Evolutionary conservation across 2,797 vertebrate species (phyloP).

Genomic region (Distichodus sexfasciatus): DNA sequence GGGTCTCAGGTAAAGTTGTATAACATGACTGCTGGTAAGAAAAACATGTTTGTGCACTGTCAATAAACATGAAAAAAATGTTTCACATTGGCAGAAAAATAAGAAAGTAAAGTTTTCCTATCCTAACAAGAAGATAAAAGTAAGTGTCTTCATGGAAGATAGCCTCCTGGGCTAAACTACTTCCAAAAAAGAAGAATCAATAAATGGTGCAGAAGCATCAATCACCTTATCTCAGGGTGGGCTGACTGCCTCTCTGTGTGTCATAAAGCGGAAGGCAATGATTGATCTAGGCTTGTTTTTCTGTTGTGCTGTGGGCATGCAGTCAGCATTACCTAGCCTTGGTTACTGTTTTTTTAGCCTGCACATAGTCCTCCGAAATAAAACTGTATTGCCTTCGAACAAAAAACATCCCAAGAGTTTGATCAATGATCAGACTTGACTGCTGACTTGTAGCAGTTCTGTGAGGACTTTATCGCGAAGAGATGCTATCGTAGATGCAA

Average conservation of each 20-base stretch:
- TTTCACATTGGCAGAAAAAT: not conserved
- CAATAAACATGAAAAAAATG: too few species aligned
- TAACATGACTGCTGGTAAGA: too few species aligned
- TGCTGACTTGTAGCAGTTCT: not conserved
- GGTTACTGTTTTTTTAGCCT: slow-evolving; percentile 21
- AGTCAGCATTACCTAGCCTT: slow-evolving; percentile 10
- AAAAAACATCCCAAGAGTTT: too few species aligned
- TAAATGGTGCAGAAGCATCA: slow-evolving; percentile 24
- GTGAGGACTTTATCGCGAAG: not conserved
- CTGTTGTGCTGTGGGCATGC: slow-evolving; percentile 27
- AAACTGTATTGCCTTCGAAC: not conserved
- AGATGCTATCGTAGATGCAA: not conserved
- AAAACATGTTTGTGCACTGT: too few species aligned
- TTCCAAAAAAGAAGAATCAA: slow-evolving; percentile 31
- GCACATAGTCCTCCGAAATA: not conserved
- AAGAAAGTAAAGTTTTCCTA: not conserved
- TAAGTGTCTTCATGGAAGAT: slow-evolving; percentile 2
- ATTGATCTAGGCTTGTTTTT: slow-evolving; percentile 50
- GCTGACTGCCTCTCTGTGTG: not conserved
- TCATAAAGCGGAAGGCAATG: slow-evolving; percentile 9
- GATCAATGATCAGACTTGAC: not conserved
- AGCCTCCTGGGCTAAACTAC: not conserved
- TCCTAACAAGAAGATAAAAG: not conserved
- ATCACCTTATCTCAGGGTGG: slow-evolving; percentile 36
- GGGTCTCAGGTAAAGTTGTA: too few species aligned